Evolutionary conservation across 2,797 vertebrate species (phyloP).

Genomic region (Sarcoramphus papa): DNA sequence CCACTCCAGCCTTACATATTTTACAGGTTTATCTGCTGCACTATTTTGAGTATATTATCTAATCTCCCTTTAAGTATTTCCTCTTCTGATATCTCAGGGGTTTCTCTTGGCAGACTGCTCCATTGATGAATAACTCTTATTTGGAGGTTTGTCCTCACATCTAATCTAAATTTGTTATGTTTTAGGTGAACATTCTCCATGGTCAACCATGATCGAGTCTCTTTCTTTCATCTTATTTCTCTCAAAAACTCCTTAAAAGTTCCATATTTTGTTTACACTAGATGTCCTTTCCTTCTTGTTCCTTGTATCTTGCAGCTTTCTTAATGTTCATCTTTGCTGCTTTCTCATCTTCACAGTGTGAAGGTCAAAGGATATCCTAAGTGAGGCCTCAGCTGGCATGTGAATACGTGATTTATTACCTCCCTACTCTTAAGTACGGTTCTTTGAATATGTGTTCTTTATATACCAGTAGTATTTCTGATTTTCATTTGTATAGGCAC

Average conservation of each 20-base stretch:
- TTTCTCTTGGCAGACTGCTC: constrained; percentile 62
- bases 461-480: not conserved
- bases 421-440: not conserved
- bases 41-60: constrained; percentile 69
- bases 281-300: not conserved
- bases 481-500: not conserved
- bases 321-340: constrained; percentile 19
- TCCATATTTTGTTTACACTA: constrained; percentile 32
- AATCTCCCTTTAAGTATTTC: constrained; percentile 71
- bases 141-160: constrained; percentile 59
- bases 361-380: constrained; percentile 25
- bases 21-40: constrained; percentile 34
- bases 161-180: constrained; percentile 54
- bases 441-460: not conserved
- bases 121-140: constrained; percentile 60
- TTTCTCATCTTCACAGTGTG: constrained; percentile 18
- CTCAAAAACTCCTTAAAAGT: constrained; percentile 11
- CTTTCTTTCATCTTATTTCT: constrained; percentile 39
- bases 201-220: not conserved
- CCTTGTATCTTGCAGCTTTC: constrained; percentile 2
- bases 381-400: not conserved
- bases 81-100: constrained; percentile 39
- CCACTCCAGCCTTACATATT: not conserved
- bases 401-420: not conserved
- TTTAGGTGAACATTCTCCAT: constrained; percentile 56